Conservation (phyloP, 1,140 invertebrate genomes). For the Orussus abietinus region DNA sequence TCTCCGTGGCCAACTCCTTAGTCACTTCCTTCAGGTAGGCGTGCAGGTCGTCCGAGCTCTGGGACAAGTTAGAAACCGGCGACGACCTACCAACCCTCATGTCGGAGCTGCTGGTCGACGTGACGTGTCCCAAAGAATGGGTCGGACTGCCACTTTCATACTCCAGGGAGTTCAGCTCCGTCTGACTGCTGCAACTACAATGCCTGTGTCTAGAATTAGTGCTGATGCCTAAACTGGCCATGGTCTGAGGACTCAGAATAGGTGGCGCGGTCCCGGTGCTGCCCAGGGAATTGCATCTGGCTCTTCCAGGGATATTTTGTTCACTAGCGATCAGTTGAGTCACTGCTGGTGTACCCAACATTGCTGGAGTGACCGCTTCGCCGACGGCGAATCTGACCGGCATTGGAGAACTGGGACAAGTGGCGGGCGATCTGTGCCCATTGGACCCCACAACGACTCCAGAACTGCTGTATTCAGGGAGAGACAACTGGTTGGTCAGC, state of each 20-base stretch:
- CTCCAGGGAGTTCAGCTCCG: slow-evolving; percentile 57
- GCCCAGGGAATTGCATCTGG: slow-evolving; percentile 47
- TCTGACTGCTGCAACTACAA: slow-evolving; percentile 70
- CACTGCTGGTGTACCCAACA: slow-evolving; percentile 24
- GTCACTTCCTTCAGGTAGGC: slow-evolving; percentile 73
- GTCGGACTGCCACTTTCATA: slow-evolving; percentile 35
- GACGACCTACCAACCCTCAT: slow-evolving; percentile 60
- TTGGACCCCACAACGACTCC: no score
- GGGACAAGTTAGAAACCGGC: slow-evolving; percentile 56
- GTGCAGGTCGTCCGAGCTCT: slow-evolving; percentile 62
- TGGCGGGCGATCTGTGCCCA: slow-evolving; percentile 38
- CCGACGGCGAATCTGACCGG: slow-evolving; percentile 65
- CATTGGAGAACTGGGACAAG: slow-evolving; percentile 43
- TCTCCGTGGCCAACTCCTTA: slow-evolving; percentile 72
- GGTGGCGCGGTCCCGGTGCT: slow-evolving; percentile 42
- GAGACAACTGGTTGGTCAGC: slow-evolving; percentile 9
- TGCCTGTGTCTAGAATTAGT: slow-evolving; percentile 50
- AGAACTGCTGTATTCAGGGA: slow-evolving; percentile 3
- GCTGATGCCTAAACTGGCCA: slow-evolving; percentile 59
- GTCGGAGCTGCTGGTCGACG: slow-evolving; percentile 52
- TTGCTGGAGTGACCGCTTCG: slow-evolving; percentile 57
- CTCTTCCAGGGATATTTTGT: slow-evolving; percentile 25
- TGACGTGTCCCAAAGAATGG: slow-evolving; percentile 32
- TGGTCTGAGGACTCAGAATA: slow-evolving; percentile 60
- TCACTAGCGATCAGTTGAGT: slow-evolving; percentile 23